Base-by-base conservation (phyloP, 2,797 vertebrate genomes). In the Threskiornis aethiopicus region DNA sequence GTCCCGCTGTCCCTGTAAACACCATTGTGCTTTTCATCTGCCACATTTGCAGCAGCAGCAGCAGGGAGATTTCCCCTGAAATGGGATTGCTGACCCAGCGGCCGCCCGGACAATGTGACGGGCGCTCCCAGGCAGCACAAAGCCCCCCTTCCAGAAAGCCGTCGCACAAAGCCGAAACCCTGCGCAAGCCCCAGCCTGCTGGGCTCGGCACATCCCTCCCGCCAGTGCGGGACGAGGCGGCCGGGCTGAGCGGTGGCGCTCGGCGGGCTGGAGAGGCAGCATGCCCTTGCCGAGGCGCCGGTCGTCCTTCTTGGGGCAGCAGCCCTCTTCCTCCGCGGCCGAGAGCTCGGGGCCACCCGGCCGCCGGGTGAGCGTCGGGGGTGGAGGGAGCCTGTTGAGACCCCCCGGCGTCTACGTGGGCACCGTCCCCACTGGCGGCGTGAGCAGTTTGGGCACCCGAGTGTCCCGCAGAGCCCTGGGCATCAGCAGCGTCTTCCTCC, bases 401-500 rank as follows among this genome's bases (percentile, higher is more conserved):
- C 84, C 96, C 10, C 97, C 98, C 6, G 98, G 98, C 5, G 98
- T 98, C 91, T 98, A 98, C 12, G 98, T 99, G 91, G 98, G 98
- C 66, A 97, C 91, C 25, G 96, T 93, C 4, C 98, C 98, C 76
- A 97, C 97, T 5, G 97, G 97, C 17, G 96, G 96, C 4, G 85
- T 98, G 64, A 98, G 98, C 84, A 97, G 98, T 64, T 97, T 99
- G 93, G 99, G 99, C 51, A 98, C 99, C 7, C 98, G 99, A 0
- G 98, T 99, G 90, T 99, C 99, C 78, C 98, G 99, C 81, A 98
- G 99, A 33, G 99, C 99, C 62, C 97, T 99, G 96, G 99, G 99
- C 88, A 99, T 99, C 97, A 99, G 99, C 98, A 99, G 99, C 26
- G 98, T 99, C 88, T 99, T 99, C 97, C 97, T 99, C 62, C 99